Conservation (phyloP, 1,140 invertebrate species). For the Drosophila mauritiana region DNA sequence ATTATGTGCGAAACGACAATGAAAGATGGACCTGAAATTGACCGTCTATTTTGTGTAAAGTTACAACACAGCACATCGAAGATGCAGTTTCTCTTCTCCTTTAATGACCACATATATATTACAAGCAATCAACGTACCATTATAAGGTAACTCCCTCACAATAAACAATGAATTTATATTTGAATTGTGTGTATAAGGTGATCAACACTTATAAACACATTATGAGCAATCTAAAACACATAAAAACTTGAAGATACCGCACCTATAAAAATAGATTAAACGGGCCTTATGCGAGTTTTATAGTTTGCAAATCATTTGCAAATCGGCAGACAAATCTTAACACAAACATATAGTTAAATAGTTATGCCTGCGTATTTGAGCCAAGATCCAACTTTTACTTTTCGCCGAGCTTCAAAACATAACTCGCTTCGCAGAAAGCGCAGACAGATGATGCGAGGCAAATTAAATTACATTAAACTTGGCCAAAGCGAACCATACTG, state of each 20-base stretch:
- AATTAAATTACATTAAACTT: conserved; percentile 64
- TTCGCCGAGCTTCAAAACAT: conserved; percentile 48
- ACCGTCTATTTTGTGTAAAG: neutral
- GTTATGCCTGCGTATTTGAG: conserved; percentile 5
- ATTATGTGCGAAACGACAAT: conserved; percentile 17
- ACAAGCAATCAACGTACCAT: conserved; percentile 19
- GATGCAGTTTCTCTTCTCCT: conserved; percentile 13
- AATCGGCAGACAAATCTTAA: conserved; percentile 1
- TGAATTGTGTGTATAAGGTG: neutral
- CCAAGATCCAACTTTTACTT: conserved; percentile 64
- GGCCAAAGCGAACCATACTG: conserved; percentile 15
- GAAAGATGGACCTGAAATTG: neutral
- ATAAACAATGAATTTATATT: neutral
- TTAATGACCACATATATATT: neutral
- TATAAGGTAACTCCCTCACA: conserved; percentile 2
- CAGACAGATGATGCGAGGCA: conserved; percentile 43
- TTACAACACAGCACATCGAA: conserved; percentile 11
- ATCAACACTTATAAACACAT: conserved; percentile 7
- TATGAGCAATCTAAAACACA: neutral
- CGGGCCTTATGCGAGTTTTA: conserved; percentile 6
- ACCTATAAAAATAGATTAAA: neutral
- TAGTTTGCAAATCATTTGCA: conserved; percentile 35
- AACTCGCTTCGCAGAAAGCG: conserved; percentile 56
- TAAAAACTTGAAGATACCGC: neutral
- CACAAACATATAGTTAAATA: neutral